phyloP scores from a whole-genome alignment of 2,113 vertebrate species.

The Sphaerodactylus townsendi region DNA sequence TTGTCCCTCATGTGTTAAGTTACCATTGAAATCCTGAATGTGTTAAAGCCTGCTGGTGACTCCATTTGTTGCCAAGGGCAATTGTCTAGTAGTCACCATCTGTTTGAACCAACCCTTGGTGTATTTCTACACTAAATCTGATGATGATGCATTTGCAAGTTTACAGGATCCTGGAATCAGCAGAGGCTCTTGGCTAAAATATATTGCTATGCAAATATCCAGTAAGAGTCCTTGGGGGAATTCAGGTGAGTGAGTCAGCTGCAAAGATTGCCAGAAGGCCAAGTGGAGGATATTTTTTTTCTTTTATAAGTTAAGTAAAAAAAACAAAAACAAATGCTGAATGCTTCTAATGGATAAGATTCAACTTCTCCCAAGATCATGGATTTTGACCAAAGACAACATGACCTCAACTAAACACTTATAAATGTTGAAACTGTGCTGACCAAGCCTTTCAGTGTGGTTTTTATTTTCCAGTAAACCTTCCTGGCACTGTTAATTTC shows the following conservation, averaged over 20 bases:
- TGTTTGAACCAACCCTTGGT: neutral
- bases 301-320: neutral
- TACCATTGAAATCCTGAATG: neutral
- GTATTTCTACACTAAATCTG: neutral
- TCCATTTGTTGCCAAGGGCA: neutral
- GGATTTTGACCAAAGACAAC: neutral
- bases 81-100: neutral
- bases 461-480: slow-evolving; percentile 3
- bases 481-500: slow-evolving; percentile 5
- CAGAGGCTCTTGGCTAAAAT: neutral
- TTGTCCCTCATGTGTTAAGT: neutral
- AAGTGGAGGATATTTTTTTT: neutral
- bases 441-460: neutral
- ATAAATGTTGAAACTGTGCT: neutral
- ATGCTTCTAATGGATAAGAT: neutral
- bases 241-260: neutral
- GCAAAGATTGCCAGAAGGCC: neutral
- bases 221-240: neutral
- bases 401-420: neutral
- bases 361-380: neutral
- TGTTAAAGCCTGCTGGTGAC: neutral
- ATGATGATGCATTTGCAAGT: slow-evolving; percentile 1
- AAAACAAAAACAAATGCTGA: neutral
- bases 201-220: neutral
- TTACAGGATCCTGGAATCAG: neutral